Evolutionary conservation across 2,888 invertebrate genomes (phyloP).

Genomic region (Plebejus anna): DNA sequence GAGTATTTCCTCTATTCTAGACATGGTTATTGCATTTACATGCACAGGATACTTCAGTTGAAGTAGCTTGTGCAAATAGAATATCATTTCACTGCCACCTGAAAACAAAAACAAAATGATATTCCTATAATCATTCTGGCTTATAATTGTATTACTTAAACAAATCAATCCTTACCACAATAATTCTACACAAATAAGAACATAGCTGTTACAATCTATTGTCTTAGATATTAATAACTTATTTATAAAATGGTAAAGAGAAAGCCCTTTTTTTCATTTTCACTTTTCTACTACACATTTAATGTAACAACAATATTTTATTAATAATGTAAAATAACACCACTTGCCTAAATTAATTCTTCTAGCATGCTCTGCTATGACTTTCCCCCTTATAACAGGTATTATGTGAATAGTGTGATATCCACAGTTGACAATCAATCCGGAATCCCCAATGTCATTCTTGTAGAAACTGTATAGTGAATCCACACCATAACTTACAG

Average conservation of each 20-base stretch:
- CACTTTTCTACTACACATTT: too few relatives aligned
- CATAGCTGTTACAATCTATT: too few relatives aligned
- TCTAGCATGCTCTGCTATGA: conserved; percentile 85
- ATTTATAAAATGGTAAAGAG: too few relatives aligned
- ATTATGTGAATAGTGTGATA: conserved; percentile 94
- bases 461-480: conserved; percentile 87
- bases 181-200: too few relatives aligned
- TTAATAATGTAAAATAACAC: not conserved
- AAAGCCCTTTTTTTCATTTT: too few relatives aligned
- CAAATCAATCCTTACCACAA: too few relatives aligned
- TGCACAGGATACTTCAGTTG: conserved; percentile 97
- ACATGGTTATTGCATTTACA: conserved; percentile 91
- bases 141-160: too few relatives aligned
- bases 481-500: conserved; percentile 93
- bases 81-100: conserved; percentile 90
- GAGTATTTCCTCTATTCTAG: conserved; percentile 91
- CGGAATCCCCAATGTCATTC: conserved; percentile 81
- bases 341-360: conserved; percentile 88
- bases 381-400: conserved; percentile 86
- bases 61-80: conserved; percentile 90
- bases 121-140: too few relatives aligned
- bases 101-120: conserved; percentile 35
- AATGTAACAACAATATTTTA: too few relatives aligned
- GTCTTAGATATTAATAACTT: too few relatives aligned
- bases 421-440: conserved; percentile 90